Evolutionary conservation across 2,888 invertebrate species (phyloP).

Genomic region (Sphecodes monilicornis): DNA sequence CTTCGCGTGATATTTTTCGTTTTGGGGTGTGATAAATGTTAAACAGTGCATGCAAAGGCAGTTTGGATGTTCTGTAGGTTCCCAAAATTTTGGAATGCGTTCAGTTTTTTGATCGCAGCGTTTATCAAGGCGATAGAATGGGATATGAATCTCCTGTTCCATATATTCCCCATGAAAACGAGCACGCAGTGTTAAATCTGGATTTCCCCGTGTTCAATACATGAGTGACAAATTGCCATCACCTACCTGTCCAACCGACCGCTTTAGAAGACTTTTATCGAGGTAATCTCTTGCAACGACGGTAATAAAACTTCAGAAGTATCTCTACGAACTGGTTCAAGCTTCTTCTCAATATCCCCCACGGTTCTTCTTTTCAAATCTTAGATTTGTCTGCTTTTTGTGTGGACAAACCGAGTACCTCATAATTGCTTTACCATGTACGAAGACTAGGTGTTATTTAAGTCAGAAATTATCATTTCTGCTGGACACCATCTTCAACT

Average conservation of each 20-base stretch:
- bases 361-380: background rate
- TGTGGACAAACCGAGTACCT: background rate
- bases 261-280: constrained; percentile 10
- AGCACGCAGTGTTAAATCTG: background rate
- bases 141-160: background rate
- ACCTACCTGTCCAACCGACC: constrained; percentile 3
- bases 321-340: background rate
- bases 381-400: background rate
- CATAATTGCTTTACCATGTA: background rate
- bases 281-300: constrained; percentile 14
- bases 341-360: background rate
- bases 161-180: background rate
- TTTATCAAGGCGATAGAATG: background rate
- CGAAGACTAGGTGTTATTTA: background rate
- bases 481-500: background rate
- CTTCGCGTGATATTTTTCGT: too few species aligned
- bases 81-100: background rate
- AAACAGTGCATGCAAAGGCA: too few species aligned
- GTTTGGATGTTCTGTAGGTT: background rate
- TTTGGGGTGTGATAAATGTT: too few species aligned
- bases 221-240: constrained; percentile 19
- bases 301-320: background rate
- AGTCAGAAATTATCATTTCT: background rate
- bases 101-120: background rate
- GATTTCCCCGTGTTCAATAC: background rate